Base-by-base conservation (phyloP, 2,113 vertebrate species). In the Copsychus sechellarum region DNA sequence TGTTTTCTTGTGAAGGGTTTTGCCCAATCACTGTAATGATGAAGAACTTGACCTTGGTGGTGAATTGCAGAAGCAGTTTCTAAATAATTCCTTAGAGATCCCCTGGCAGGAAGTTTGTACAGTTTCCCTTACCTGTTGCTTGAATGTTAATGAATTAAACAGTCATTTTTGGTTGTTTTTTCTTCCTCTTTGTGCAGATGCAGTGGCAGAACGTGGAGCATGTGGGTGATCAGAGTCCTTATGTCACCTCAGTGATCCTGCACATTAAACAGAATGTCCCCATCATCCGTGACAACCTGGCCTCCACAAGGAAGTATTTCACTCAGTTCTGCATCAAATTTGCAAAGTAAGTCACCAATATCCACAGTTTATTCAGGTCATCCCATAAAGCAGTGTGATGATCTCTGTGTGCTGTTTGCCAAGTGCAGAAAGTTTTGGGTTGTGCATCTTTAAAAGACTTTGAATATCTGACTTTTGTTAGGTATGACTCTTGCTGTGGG, bases 271-370 rank as follows among this genome's bases (percentile, higher is more conserved):
- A 99, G 96, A 99, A 99, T 2, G 99, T 99, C 81, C 99, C 99
- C 33, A 98, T 99, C 98, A 99, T 99, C 96, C 98, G 99, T 5
- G 99, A 99, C 97, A 99, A 99, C 93, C 98, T 99, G 97, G 99
- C 99, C 78, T 99, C 99, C 67, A 99, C 99, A 0, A 98, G 99
- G 48, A 99, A 99, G 97, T 99, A 99, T 97, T 99, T 99, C 98
- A 99, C 99, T 17, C 99, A 99, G 95, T 99, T 99, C 98, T 99
- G 99, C 97, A 99, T 99, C 80, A 99, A 99, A 92, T 99, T 99
- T 97, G 99, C 99, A 67, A 99, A 99, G 99, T 99, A 93, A 98
- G 97, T 97, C 25, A 40, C 78, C 31, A 18, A 2, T 16, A 1
- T 0, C 12, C 48, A 7, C 26, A 5, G 14, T 29, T 86, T 13